Base-by-base conservation (phyloP, 2,113 vertebrate genomes). In the Oriolus oriolus region DNA sequence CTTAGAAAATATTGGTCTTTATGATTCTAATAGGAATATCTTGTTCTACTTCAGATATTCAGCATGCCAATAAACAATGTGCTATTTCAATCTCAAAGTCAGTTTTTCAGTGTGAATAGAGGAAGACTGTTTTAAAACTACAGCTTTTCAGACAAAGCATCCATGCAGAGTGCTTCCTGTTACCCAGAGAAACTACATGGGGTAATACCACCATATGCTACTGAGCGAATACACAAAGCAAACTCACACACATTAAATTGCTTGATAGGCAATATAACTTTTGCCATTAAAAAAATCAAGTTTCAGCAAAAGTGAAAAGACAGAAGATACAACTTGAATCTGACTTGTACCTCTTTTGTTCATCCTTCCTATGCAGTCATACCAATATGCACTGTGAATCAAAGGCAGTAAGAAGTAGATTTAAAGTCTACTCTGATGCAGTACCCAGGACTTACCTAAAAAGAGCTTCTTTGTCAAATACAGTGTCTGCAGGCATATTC, bases 381-480 rank as follows among this genome's bases (percentile, higher is more conserved):
- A 77, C 4, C 21, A 61, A 77, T 41, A 66, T 13, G 44, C 27
- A 54, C 27, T 39, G 10, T 77, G 63, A 88, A 80, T 61, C 12
- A 80, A 82, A 76, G 15, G 42, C 16, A 76, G 54, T 13, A 65
- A 45, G 37, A 89, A 60, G 17, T 7, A 52, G 19, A 64, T 12
- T 11, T 70, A 27, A 71, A 73, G 31, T 13, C 30, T 57, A 50
- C 19, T 47, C 47, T 53, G 41, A 77, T 30, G 23, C 28, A 78
- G 66, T 42, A 89, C 2, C 21, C 8, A 45, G 13, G 14, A n/a
- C 56, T 68, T 95, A 99, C 99, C 98, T 98, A 77, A 99, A 98
- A 80, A 99, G 98, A 39, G 98, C 82, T 77, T 99, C 99, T 97
- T 99, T 99, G 49, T 99, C 98, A 92, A 99, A 99, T 26, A 99